Base-by-base conservation (phyloP, 2,888 invertebrate species). In the Unio delphinus region DNA sequence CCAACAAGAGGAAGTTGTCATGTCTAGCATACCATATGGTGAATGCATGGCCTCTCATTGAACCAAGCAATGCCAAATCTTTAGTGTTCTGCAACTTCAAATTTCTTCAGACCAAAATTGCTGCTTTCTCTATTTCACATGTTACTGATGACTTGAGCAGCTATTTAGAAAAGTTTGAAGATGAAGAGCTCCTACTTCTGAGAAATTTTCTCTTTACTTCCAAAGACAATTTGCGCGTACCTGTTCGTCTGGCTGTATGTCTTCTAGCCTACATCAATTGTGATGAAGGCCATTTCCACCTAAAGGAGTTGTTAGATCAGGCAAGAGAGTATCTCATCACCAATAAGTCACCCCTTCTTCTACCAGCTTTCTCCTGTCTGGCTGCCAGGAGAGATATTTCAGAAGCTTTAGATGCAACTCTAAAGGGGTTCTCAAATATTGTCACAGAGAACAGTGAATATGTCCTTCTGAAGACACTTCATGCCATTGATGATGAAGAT, bases 161-260 rank as follows among this genome's bases (percentile, higher is more conserved):
- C 64, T 95, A 96, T 67, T 94, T 95, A 87, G 93, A 94, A 61
- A 95, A 95, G 85, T 95, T 96, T 3, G 92, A 94, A 56, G 93
- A 94, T 72, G 92, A 96, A 61, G 94, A 95, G 92, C 92, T 92
- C 30, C 92, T 94, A 83, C 95, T 95, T 0, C 94, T 86, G 15
- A 70, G 73, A 55, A 71, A 75, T 20, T 84, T 82, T 66, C 65
- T 86, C 26, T 69, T 70, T 34, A 67, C 72, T 5, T 69, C 69
- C 15, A 80, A 77, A 70, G 75, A 72, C 28, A 72, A 82, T 45
- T 55, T 82, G 34, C 69, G 68, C 23, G 70, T 74, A 28, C 69
- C 74, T 26, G 64, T 70, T 6, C 75, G 70, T 17, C 76, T 84
- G 64, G 83, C 86, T 56, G 78, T 83, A 57, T 79, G 70, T 60